These are phyloP conservation scores for Cladorhizidae sp. DNA, from an alignment of 37 sponge, comb jelly and placozoan genomes.

Conservation along the genomic window DNA sequence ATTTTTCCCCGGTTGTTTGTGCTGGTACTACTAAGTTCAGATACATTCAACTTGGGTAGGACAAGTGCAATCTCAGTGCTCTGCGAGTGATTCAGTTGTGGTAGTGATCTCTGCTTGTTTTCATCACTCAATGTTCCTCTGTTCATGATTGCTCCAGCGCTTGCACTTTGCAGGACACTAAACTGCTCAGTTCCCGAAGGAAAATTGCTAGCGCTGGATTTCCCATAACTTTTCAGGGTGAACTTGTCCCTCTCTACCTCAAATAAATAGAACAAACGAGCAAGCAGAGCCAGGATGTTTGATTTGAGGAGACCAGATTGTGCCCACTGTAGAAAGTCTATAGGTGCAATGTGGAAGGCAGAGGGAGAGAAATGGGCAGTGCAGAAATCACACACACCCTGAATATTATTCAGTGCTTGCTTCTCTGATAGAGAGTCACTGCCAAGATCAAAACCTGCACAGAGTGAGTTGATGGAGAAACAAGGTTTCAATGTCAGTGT, in stretches of 20 bases:
- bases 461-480: no score
- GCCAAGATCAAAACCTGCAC: slow-evolving; percentile 35
- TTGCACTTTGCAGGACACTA: background rate
- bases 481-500: no score
- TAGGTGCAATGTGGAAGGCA: slow-evolving; percentile 45
- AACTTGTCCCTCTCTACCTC: background rate
- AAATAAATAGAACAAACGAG: slow-evolving; percentile 41
- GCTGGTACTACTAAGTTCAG: background rate
- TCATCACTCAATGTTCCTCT: background rate
- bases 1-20: no score
- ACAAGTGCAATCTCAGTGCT: background rate
- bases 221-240: no score
- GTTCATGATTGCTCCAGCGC: background rate
- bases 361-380: slow-evolving; percentile 17
- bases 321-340: background rate
- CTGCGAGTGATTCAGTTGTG: background rate
- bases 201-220: background rate
- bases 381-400: background rate
- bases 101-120: background rate
- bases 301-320: background rate
- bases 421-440: background rate
- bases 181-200: background rate
- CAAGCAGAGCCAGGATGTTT: slow-evolving; percentile 47
- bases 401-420: slow-evolving; percentile 15
- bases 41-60: background rate